Base-by-base conservation (phyloP, 37 sponge, comb jelly and placozoan genomes). In the Axinella damicornis region DNA sequence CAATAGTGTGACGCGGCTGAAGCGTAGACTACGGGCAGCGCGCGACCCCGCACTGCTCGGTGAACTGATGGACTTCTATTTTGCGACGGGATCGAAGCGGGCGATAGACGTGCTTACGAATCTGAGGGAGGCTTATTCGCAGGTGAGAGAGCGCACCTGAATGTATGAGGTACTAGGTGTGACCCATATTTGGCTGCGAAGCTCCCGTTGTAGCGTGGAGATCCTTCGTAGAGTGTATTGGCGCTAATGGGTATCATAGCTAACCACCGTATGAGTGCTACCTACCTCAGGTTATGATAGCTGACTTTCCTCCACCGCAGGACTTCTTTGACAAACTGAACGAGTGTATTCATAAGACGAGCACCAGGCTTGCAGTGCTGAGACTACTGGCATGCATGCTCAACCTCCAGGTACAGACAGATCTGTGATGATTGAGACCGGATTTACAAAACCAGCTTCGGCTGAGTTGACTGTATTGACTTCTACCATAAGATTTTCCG, bases 21-120 rank as follows among this genome's bases (percentile, higher is more conserved):
- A 56, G 18, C 15, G 28, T n/a, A 58, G 64, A 2, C 79, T 89
- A 0, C 53, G 58, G 12, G 46, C 57, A 5, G 12, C 73, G 30
- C 71, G 79, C 21, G 71, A 78, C 40, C 90, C 90, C 6, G 59
- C 55, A 34, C 38, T 93, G n/a, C 90, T 93, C 21, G 75, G 79
- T 1, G 80, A 80, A 20, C 83, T 93, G 53, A 78, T 93, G 62
- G 94, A 93, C 32, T 78, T 89, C 76, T 89, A 88, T 81, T 80
- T 93, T 16, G 20, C 39, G 20, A 89, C 65, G n/a, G 64, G 78
- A 12, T 93, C 94, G 15, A 69, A 58, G 32, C 68, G 81, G 20
- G 90, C 87, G 13, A 78, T 88, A 33, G 80, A 80, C 53, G 56
- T 93, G 19, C 68, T 93, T 14, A 75, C 80, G 0, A 57, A 62